phyloP scores from a whole-genome alignment of 2,113 vertebrate genomes.

The Aptenodytes patagonicus region DNA sequence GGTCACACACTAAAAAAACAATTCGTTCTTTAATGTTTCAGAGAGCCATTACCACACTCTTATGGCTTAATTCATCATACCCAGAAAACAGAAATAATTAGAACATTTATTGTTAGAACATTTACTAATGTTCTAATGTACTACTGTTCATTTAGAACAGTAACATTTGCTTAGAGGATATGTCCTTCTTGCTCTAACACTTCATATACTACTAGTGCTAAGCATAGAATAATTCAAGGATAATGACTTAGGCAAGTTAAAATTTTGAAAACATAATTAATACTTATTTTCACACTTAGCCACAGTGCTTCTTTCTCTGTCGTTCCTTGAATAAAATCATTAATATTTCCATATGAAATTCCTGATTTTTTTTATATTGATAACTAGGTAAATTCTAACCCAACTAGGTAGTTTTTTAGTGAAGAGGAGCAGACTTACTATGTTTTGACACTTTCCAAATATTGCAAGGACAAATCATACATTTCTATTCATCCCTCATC shows the following conservation, averaged over 20 bases:
- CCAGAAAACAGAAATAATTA: not conserved
- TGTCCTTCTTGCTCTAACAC: not conserved
- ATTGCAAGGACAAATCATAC: not conserved
- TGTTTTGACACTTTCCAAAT: not conserved
- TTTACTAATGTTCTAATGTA: not conserved
- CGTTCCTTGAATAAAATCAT: not conserved
- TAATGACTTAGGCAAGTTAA: not conserved
- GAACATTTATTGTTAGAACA: not conserved
- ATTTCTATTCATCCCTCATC: not conserved
- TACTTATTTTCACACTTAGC: not conserved
- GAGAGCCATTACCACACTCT: not conserved
- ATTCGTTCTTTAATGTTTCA: not conserved
- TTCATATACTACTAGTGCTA: not conserved
- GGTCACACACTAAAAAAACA: not conserved
- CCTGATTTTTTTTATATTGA: not conserved
- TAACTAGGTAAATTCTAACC: not conserved
- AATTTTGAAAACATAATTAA: not conserved
- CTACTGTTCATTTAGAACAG: too few species aligned
- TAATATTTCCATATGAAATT: not conserved
- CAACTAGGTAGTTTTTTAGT: not conserved
- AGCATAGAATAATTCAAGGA: not conserved
- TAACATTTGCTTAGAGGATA: not conserved
- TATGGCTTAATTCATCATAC: not conserved
- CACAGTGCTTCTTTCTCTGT: not conserved
- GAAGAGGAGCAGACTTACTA: not conserved